Evolutionary conservation across 1,140 invertebrate genomes (phyloP).

Genomic region (Lucilia cuprina): DNA sequence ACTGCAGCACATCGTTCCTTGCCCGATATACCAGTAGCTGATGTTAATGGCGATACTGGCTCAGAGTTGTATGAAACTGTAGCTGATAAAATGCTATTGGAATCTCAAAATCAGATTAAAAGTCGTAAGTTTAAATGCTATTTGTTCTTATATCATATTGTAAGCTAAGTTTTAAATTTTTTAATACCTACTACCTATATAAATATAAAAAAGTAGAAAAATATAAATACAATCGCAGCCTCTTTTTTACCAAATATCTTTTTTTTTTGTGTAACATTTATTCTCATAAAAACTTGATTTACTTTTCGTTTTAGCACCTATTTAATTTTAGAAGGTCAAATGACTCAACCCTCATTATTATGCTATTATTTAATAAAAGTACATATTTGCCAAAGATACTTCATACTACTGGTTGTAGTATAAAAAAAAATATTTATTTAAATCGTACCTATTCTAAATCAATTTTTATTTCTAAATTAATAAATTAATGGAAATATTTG

Average conservation of each 20-base stretch:
- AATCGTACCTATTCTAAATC: not conserved
- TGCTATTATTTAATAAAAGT: not conserved
- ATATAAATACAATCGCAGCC: too few relatives aligned
- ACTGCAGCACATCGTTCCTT: slow-evolving; percentile 69
- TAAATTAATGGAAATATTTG: not conserved
- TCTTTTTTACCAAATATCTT: too few relatives aligned
- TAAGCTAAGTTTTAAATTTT: too few relatives aligned
- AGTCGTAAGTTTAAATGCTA: slow-evolving; percentile 49
- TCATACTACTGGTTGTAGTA: too few relatives aligned
- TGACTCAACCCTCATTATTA: not conserved
- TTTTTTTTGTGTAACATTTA: too few relatives aligned
- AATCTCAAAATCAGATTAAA: slow-evolving; percentile 53
- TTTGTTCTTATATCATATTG: slow-evolving; percentile 40
- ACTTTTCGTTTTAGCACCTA: not conserved
- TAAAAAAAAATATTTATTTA: not conserved
- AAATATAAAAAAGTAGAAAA: too few relatives aligned
- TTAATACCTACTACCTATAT: too few relatives aligned
- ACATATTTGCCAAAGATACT: not conserved
- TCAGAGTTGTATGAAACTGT: slow-evolving; percentile 75
- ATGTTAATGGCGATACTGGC: slow-evolving; percentile 66
- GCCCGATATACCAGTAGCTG: slow-evolving; percentile 70
- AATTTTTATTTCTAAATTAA: not conserved
- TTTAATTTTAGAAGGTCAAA: not conserved
- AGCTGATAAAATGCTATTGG: slow-evolving; percentile 65
- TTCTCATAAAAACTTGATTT: too few relatives aligned